Evolutionary conservation across 2,888 invertebrate species (phyloP), one percentile per base, ranked within the genome.

Genomic region (Callyntrura sp.): DNA sequence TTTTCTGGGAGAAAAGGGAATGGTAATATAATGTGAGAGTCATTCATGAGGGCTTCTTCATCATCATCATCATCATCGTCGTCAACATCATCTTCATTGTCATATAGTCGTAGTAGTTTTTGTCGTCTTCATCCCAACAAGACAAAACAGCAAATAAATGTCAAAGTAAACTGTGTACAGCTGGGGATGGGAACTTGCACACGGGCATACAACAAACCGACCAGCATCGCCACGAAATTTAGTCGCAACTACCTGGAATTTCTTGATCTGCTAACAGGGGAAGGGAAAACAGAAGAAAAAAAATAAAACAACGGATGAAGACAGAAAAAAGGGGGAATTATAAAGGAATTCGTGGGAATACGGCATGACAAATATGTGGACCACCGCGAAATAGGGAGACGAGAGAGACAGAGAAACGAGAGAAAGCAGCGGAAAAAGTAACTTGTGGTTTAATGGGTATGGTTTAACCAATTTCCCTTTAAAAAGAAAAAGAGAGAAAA

Each of bases 11-110:
- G 62, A 79, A 6, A 60, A 14, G 57, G 57, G 14, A 35, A 43
- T 35, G 68, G 35, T 35, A 35, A 35, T 35, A 62, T 9, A 23
- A 35, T 79, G 43, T 35, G 60, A 60, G 60, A 60, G 57, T 60
- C 57, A 65, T 62, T 86, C 79, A 86, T 79, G 65, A 51, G 62
- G 25, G 78, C 28, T 70, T 35, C 45, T 60, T 62, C 60, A 20
- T 84, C 73, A 60, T 85, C 73, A 28, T 28, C 79, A 79, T 62
- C 35, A 43, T n/a, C 68, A 8, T 12, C 28, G 28, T 68, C 62
- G 12, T 62, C 35, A 43, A 2, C 68, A 8, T 12, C 28, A 12
- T 68, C 62, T 6, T 62, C 25, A 2, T 35, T 35, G 35, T 1
- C n/a, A n/a, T n/a, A n/a, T n/a, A n/a, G 23, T 23, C 25, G n/a